phyloP scores from a whole-genome alignment of 2,888 invertebrate species.

The Nymphalis polychloros region DNA sequence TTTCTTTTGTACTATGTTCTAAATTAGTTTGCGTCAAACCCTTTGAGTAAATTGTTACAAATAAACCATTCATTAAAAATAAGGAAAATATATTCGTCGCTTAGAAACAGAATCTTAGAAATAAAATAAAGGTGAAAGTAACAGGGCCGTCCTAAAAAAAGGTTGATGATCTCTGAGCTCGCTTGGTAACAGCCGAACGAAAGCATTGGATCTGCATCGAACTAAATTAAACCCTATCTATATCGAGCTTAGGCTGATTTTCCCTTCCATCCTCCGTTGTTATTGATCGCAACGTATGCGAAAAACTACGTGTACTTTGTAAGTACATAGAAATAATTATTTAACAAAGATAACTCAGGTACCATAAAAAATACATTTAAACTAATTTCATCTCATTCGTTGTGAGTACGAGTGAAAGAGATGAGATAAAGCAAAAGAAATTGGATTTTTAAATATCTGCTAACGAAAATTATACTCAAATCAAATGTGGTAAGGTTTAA shows the following conservation, averaged over 20 bases:
- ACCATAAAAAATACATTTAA: neutral
- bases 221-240: conserved; percentile 43
- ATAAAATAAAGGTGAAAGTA: conserved; percentile 63
- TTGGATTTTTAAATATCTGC: neutral
- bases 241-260: conserved; percentile 23
- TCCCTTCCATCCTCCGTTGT: conserved; percentile 43
- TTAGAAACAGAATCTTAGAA: conserved; percentile 44
- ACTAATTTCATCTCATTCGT: neutral
- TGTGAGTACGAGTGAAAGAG: neutral
- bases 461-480: neutral
- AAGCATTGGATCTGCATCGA: conserved; percentile 50
- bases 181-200: conserved; percentile 77
- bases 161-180: conserved; percentile 67
- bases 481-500: neutral
- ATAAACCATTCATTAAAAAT: too few relatives aligned
- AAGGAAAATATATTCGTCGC: conserved; percentile 28
- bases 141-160: conserved; percentile 68
- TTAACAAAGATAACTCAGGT: conserved; percentile 21
- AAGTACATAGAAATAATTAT: conserved; percentile 38
- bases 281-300: conserved; percentile 78
- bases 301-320: conserved; percentile 62
- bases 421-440: neutral
- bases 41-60: too few relatives aligned
- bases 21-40: too few relatives aligned
- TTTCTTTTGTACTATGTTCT: neutral